Conservation (phyloP, 2,888 invertebrate species). For the Troglohyphantes excavatus region DNA sequence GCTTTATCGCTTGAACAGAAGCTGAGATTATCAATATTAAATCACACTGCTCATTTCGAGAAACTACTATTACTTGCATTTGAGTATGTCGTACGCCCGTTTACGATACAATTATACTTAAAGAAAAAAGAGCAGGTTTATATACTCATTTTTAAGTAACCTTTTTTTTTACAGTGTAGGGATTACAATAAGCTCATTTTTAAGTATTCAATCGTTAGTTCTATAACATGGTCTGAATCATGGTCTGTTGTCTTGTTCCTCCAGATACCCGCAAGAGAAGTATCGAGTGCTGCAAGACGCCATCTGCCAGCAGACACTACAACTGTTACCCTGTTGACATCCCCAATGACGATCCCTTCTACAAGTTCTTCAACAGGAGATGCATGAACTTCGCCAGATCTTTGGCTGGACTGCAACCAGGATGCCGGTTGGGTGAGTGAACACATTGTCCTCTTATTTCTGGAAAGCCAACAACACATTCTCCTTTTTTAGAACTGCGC, state of each 20-base stretch:
- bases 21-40: too few relatives aligned
- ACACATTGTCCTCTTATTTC: too few relatives aligned
- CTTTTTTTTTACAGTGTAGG: too few relatives aligned
- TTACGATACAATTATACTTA: too few relatives aligned
- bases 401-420: constrained; percentile 80
- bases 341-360: constrained; percentile 81
- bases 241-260: background rate
- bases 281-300: constrained; percentile 80
- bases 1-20: too few relatives aligned
- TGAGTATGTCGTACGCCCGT: too few relatives aligned
- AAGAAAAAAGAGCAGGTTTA: too few relatives aligned
- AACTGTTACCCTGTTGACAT: constrained; percentile 81
- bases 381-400: constrained; percentile 81
- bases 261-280: constrained; percentile 67
- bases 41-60: too few relatives aligned
- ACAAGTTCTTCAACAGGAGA: constrained; percentile 80
- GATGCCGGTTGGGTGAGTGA: constrained; percentile 80
- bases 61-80: too few relatives aligned
- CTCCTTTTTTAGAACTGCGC: background rate
- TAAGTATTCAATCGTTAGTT: too few relatives aligned
- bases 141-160: too few relatives aligned
- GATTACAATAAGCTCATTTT: too few relatives aligned
- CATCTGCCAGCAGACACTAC: constrained; percentile 79
- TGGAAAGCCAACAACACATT: background rate
- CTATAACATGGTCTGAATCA: background rate